Base-by-base conservation (phyloP, 92 coral and sea anemone genomes). In the Epizoanthus ramosus region DNA sequence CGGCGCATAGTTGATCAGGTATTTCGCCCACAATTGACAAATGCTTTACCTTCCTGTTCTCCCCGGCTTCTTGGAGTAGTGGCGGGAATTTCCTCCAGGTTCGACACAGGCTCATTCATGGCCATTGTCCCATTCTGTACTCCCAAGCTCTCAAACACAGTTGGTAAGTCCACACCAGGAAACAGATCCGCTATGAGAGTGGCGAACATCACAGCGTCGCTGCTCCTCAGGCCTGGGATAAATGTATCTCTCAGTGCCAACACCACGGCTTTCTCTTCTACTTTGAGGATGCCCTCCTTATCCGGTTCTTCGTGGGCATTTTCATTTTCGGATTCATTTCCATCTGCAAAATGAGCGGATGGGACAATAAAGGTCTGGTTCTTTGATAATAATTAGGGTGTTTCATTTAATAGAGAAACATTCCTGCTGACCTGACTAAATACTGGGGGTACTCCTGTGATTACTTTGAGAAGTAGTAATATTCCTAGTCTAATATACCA, bases 201-300 rank as follows among this genome's bases (percentile, higher is more conserved):
- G 67, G 98, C 97, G 54, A 96, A 96, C 93, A 96, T 96, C 54
- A 92, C 93, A 21, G 97, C 97, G 71, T 96, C 99, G 19, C 92
- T 89, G 37, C 87, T 86, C 33, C 88, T 87, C 5, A 97, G 86
- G 28, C 94, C 98, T 3, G 98, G 99, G 75, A 97, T 87, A 90
- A 86, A 94, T 5, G 94, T 87, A 80, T 97, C 99, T 21, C 99
- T 83, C 54, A 92, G 80, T 45, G 97, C 94, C 54, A 94, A 83
- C 8, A 97, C 97, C 2, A 97, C 80, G 0, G 95, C 98, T 53
- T 74, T 84, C 80, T 97, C 94, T 76, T 97, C 99, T 8, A 92
- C 79, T 70, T 79, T 87, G 10, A 83, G 90, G 37, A 70, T 71
- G 37, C 79, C 81, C 68, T 73, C 81, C 47, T 81, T 87, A 3